Percentiles rank a stretch among this genome's conserved stretches.
phyloP scores from a whole-genome alignment of 1,140 invertebrate species.

The Heliothis virescens region DNA sequence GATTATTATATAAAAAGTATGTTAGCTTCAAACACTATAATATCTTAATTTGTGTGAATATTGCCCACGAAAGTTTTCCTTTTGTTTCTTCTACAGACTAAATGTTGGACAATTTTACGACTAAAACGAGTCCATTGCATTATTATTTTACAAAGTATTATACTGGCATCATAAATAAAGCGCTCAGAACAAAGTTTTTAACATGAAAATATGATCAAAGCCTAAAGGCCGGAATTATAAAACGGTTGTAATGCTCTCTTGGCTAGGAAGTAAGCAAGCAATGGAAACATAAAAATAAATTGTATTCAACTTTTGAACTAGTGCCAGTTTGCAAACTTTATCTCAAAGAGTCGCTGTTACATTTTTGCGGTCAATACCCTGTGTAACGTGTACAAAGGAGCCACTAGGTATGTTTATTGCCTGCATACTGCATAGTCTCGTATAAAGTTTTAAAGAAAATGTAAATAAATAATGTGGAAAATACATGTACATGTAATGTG shows the following conservation, averaged over 20 bases:
- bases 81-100: not conserved
- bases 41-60: slow-evolving; percentile 16
- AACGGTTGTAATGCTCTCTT: slow-evolving; percentile 26
- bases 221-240: slow-evolving; percentile 10
- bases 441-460: too few relatives aligned
- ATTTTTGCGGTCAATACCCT: slow-evolving; percentile 26
- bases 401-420: not conserved
- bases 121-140: not conserved
- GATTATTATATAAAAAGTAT: too few relatives aligned
- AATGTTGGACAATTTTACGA: not conserved
- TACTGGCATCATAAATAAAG: not conserved
- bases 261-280: slow-evolving; percentile 23
- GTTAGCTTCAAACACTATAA: not conserved
- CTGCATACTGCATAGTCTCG: too few relatives aligned
- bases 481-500: too few relatives aligned
- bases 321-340: slow-evolving; percentile 37
- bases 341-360: slow-evolving; percentile 22
- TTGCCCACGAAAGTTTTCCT: not conserved
- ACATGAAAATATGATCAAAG: not conserved
- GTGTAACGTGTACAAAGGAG: not conserved
- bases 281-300: slow-evolving; percentile 24
- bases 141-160: not conserved
- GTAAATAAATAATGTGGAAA: too few relatives aligned
- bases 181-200: not conserved
- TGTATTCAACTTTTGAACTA: slow-evolving; percentile 43